Percentiles rank a stretch among this genome's conserved stretches.
phyloP scores from a whole-genome alignment of 2,888 invertebrate species.

The Heteromurus nitidus region DNA sequence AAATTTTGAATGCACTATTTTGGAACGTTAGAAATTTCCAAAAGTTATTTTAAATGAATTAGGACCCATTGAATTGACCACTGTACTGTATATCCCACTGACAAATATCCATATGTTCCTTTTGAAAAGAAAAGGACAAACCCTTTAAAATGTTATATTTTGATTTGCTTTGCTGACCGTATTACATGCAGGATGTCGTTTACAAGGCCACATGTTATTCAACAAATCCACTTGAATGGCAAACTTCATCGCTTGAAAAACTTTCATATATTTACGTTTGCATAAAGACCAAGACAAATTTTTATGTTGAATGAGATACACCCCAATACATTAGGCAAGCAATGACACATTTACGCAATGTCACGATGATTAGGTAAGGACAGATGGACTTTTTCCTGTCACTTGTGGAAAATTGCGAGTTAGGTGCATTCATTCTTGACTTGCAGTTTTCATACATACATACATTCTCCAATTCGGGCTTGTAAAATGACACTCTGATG shows the following conservation, averaged over 20 bases:
- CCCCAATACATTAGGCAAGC: too few relatives aligned
- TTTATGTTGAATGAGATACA: not conserved
- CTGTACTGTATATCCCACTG: too few relatives aligned
- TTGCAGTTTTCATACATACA: not conserved
- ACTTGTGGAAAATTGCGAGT: too few relatives aligned
- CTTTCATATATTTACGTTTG: not conserved
- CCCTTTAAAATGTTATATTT: too few relatives aligned
- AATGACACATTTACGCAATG: constrained; percentile 39
- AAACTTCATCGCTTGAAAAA: constrained; percentile 1
- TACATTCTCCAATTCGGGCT: not conserved
- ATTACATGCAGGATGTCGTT: too few relatives aligned
- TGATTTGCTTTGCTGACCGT: too few relatives aligned
- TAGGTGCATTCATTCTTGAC: not conserved
- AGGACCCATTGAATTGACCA: too few relatives aligned
- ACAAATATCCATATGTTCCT: too few relatives aligned
- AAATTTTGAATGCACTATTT: too few relatives aligned
- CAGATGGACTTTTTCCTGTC: constrained; percentile 27
- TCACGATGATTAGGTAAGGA: constrained; percentile 46
- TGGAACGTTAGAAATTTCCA: too few relatives aligned
- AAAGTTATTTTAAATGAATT: too few relatives aligned
- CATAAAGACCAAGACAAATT: constrained; percentile 11
- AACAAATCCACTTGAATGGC: constrained; percentile 24
- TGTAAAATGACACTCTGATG: not conserved
- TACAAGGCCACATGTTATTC: constrained; percentile 9
- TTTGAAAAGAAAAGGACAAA: too few relatives aligned